A percentile compares a stretch with the other conserved stretches of the same genome.
Evolutionary conservation across 2,113 vertebrate genomes (phyloP).

Genomic region (Pseudopodoces humilis): DNA sequence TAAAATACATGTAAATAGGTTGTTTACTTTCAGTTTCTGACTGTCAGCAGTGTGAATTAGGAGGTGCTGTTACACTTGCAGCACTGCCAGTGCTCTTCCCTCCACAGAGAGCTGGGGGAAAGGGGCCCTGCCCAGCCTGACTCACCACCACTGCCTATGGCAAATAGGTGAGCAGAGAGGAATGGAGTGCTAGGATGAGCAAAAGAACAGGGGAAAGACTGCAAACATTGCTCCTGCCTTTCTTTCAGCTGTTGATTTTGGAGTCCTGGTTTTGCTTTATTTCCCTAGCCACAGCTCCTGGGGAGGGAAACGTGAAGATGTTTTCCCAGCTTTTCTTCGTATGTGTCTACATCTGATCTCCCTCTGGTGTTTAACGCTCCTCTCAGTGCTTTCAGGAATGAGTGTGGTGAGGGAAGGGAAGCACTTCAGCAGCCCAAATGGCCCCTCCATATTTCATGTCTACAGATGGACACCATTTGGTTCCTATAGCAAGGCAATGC

Average conservation of each 20-base stretch:
- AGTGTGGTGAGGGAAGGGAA: neutral
- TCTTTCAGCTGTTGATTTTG: neutral
- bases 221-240: neutral
- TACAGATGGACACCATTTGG: neutral
- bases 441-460: neutral
- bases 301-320: neutral
- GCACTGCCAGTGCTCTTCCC: neutral
- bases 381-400: neutral
- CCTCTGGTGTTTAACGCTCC: neutral
- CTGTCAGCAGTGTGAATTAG: neutral
- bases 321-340: neutral
- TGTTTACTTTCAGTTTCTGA: slow-evolving; percentile 5
- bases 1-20: neutral
- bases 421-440: neutral
- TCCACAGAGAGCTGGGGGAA: neutral
- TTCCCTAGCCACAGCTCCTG: neutral
- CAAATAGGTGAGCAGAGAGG: neutral
- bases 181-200: neutral
- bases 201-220: neutral
- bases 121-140: neutral
- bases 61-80: accelerated
- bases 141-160: neutral
- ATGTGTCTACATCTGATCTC: neutral
- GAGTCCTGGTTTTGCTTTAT: neutral
- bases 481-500: neutral